Conservation (phyloP, 2,797 vertebrate genomes). For the Hapalemur alaotrensis region DNA sequence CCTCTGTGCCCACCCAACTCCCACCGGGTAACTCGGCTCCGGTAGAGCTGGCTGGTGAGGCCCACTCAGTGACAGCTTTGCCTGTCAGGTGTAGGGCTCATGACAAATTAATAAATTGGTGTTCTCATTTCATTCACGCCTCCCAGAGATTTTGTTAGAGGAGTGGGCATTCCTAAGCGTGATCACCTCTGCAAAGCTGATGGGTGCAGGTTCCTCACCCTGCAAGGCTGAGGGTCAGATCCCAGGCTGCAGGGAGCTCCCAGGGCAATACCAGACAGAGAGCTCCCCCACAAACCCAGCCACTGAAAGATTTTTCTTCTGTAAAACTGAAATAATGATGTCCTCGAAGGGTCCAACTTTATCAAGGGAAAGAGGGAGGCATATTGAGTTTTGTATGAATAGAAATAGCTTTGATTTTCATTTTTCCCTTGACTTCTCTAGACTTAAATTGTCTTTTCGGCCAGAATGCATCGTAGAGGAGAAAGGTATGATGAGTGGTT, state of each 20-base stretch:
- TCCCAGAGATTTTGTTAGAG: background rate
- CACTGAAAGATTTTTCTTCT: background rate
- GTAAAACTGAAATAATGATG: background rate
- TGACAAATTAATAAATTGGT: background rate
- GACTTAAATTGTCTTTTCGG: constrained; percentile 1
- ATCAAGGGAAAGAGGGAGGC: background rate
- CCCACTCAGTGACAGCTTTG: background rate
- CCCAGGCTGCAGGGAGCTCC: background rate
- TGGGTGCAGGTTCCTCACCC: background rate
- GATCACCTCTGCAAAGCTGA: background rate
- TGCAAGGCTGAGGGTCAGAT: background rate
- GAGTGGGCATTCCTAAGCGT: background rate
- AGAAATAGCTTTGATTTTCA: constrained; percentile 42
- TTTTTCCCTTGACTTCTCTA: constrained; percentile 10
- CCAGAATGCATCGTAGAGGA: background rate
- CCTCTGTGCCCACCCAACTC: background rate
- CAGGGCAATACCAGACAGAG: background rate
- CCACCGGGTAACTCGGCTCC: background rate
- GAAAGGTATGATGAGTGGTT: background rate
- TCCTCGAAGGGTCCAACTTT: background rate
- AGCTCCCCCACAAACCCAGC: background rate
- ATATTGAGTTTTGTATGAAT: background rate
- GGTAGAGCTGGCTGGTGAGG: background rate
- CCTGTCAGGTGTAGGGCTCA: background rate
- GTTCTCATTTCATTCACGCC: background rate